Evolutionary conservation across 2,888 invertebrate genomes (phyloP), one percentile per base, ranked within the genome.

Genomic region (Andricus curvator): DNA sequence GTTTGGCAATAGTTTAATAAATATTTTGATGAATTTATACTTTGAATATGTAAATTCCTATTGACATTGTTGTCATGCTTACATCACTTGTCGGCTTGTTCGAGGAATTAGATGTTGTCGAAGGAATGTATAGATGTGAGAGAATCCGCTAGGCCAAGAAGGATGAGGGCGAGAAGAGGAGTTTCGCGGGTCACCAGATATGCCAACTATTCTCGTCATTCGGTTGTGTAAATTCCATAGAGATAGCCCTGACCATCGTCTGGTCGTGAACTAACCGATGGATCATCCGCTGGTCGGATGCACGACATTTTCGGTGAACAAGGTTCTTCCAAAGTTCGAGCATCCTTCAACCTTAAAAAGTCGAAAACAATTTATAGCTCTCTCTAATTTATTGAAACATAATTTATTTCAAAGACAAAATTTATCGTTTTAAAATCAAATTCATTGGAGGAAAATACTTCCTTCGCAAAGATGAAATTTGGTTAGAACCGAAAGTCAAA

Each of bases 201-300:
- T 74, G 74, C 29, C 74, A 74, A 74, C 56, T 74, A 74, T 74
- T 56, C 51, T 56, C n/a, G 33, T 74, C 33, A 56, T 74, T 74
- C 56, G 56, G 51, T 56, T 56, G 4, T 56, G 51, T 51, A 74
- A 74, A 74, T 74, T 56, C 74, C 51, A 70, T 25, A 22, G 17
- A 74, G 51, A 33, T 33, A n/a, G 51, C 33, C 4, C 29, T 25
- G n/a, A 25, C 25, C 33, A 74, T 56, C 33, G 25, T 74, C n/a
- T 56, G 29, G 51, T 29, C 29, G 4, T 29, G 20, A 51, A 8
- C 20, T 20, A 68, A 68, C 68, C 25, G 4, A 68, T 48, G 44
- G 48, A 70, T 48, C 22, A 25, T 48, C 22, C 37, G 4, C 15
- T 68, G 2, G 8, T 20, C 1, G 11, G 20, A 66, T 66, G 11